These are phyloP conservation scores for Paradoxurus hermaphroditus DNA, from an alignment of 2,113 vertebrate genomes.

Conservation along the genomic window DNA sequence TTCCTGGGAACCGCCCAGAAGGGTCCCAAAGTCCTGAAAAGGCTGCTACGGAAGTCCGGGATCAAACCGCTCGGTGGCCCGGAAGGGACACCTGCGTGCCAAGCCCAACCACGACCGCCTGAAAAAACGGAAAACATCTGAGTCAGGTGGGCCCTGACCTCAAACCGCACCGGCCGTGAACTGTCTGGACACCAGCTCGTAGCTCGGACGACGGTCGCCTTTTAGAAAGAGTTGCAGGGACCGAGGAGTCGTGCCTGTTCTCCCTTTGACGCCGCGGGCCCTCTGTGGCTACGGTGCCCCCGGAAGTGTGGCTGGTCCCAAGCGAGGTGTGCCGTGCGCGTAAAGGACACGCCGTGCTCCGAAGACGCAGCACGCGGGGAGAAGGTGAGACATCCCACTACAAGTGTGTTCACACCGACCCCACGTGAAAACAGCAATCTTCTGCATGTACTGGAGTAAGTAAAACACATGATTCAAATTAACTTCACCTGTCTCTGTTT, in stretches of 20 bases:
- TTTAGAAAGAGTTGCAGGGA: neutral
- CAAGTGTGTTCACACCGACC: neutral
- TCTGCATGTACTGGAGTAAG: neutral
- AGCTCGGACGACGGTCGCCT: neutral
- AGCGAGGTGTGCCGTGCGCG: accelerated
- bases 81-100: neutral
- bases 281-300: neutral
- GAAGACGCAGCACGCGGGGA: no score
- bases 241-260: neutral
- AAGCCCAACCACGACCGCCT: neutral
- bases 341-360: neutral
- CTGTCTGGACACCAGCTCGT: accelerated
- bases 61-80: neutral
- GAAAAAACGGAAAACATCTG: neutral
- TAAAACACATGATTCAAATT: neutral
- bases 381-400: no score
- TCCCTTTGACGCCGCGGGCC: neutral
- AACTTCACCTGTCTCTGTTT: neutral
- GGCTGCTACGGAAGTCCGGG: neutral
- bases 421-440: neutral
- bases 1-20: neutral
- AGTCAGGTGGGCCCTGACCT: neutral
- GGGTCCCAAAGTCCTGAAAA: neutral
- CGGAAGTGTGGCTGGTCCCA: neutral
- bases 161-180: neutral